Evolutionary conservation across 2,113 vertebrate genomes (phyloP).

Genomic region (Okapia johnstoni): DNA sequence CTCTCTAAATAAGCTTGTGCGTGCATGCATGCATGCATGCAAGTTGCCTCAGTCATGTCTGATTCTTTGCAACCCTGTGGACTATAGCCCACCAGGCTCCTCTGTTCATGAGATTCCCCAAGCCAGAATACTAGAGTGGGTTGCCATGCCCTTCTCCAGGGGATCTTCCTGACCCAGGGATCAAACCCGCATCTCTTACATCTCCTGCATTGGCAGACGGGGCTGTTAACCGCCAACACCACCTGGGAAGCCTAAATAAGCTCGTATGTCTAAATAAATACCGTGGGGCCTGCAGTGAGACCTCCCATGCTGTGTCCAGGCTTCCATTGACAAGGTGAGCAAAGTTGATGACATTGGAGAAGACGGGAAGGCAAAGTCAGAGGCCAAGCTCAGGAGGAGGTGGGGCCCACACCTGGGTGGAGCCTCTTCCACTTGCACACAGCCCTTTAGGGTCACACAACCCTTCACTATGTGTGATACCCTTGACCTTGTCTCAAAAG

Average conservation of each 20-base stretch:
- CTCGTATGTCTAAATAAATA: neutral
- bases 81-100: neutral
- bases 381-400: neutral
- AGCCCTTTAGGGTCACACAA: neutral
- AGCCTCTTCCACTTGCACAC: too few species aligned
- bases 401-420: accelerated
- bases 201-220: neutral
- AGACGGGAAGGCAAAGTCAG: neutral
- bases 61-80: neutral
- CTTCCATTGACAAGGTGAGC: neutral
- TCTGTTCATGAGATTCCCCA: neutral
- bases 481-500: neutral
- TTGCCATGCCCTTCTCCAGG: neutral
- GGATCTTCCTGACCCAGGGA: neutral
- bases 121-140: neutral
- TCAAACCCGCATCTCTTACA: neutral
- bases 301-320: neutral
- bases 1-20: neutral
- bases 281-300: accelerated
- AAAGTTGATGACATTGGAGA: neutral
- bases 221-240: neutral
- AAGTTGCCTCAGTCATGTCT: neutral
- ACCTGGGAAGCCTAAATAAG: neutral
- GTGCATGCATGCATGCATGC: accelerated
- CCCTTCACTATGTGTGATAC: neutral